Evolutionary conservation across 1,140 invertebrate genomes (phyloP), one percentile per base, ranked within the genome.

Genomic region (Papilio polyxenes): DNA sequence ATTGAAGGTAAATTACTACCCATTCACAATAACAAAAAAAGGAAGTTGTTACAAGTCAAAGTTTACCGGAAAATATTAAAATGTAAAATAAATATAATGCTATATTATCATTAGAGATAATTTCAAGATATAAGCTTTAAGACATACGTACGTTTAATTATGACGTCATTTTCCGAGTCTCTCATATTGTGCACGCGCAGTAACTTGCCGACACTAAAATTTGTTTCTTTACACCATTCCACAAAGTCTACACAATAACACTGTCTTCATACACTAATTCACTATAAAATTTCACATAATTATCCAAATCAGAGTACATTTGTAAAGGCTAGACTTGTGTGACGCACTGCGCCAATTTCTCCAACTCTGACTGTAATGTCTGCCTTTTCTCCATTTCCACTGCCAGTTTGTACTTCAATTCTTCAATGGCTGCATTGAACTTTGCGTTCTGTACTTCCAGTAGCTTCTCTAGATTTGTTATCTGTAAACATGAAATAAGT

Each of bases 301-400:
- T 31, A 31, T 75, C 40, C 72, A 83, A 56, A 82, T 72, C 37
- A 75, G 80, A 75, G 75, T 62, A 77, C 23, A 31, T 31, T 31
- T 80, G 53, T 13, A 15, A 2, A 15, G 82, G 87, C 89, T 95
- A 96, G 88, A 96, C 95, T 88, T 95, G 95, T 82, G 95, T 96
- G 87, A 96, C 95, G 89, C 95, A 96, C 82, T 95, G 95, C 78
- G 95, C 94, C 81, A 96, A 92, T 89, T 96, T 96, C 80, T 96
- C 95, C 69, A 96, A 86, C 87, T 96, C 95, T 49, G 92, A 90
- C 82, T 96, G 95, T 62, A 96, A 83, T 23, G 95, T 89, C 86
- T 94, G 94, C 17, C 96, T 93, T 84, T 95, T 95, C 82, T 96
- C 96, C 7, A 93, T 94, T 88, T 96, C 96, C 44, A 94, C 87